A percentile compares a stretch with the other conserved stretches of the same genome.
These are phyloP conservation scores for Synergus gifuensis DNA, from an alignment of 2,888 invertebrate species.

Conservation along the genomic window DNA sequence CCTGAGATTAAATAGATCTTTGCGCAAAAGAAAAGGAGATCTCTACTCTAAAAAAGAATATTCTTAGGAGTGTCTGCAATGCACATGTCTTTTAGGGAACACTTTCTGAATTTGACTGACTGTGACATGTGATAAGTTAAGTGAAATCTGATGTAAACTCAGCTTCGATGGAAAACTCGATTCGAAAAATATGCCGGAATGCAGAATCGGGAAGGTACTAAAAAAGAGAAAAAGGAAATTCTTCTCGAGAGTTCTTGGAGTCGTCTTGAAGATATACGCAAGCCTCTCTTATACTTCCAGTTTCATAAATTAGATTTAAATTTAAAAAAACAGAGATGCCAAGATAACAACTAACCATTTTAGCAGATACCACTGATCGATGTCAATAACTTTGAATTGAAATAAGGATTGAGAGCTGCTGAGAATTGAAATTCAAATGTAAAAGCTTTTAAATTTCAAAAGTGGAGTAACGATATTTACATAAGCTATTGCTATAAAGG, in stretches of 20 bases:
- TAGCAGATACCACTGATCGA: background rate
- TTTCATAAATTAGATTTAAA: background rate
- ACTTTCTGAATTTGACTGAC: background rate
- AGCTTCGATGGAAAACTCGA: slow-evolving; percentile 17
- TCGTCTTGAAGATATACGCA: too few relatives aligned
- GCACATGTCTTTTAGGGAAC: background rate
- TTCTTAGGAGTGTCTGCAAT: background rate
- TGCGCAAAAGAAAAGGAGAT: too few relatives aligned
- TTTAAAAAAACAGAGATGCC: too few relatives aligned
- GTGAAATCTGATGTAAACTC: slow-evolving; percentile 30
- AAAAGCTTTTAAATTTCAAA: background rate
- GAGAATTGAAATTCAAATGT: background rate
- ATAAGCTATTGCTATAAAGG: slow-evolving; percentile 21
- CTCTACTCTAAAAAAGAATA: background rate
- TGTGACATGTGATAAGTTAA: slow-evolving; percentile 28
- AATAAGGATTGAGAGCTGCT: background rate
- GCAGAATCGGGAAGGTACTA: slow-evolving; percentile 17
- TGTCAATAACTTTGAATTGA: background rate
- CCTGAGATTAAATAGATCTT: too few relatives aligned
- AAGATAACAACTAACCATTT: background rate
- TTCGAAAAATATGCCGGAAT: slow-evolving; percentile 31
- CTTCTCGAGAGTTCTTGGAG: background rate
- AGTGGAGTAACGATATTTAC: slow-evolving; percentile 5
- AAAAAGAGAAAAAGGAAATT: background rate
- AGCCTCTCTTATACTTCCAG: background rate